Evolutionary conservation across 2,113 vertebrate species (phyloP).

Genomic region (Hippocampus comes): DNA sequence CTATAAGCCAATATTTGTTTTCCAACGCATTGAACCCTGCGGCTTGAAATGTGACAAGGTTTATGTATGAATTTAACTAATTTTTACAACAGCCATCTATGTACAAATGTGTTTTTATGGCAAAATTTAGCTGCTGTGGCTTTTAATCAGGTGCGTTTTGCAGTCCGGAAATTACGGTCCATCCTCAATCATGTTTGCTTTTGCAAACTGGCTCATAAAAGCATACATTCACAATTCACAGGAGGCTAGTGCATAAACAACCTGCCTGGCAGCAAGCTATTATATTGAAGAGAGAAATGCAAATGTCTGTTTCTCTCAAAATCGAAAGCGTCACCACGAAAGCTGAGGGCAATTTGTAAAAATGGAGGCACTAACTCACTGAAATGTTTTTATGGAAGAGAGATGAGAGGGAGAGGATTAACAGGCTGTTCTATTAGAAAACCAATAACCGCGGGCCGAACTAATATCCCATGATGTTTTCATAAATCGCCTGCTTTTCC

Average conservation of each 20-base stretch:
- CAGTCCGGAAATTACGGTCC: not conserved
- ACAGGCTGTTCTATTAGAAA: constrained; percentile 70
- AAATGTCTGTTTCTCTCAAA: constrained; percentile 65
- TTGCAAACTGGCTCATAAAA: constrained; percentile 20
- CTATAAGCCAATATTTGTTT: no score
- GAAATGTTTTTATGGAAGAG: constrained; percentile 65
- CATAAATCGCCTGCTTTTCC: constrained; percentile 65
- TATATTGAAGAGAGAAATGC: constrained; percentile 65
- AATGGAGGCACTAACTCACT: constrained; percentile 65
- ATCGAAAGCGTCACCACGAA: constrained; percentile 68
- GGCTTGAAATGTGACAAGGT: no score
- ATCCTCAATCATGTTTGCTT: constrained; percentile 14
- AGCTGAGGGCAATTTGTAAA: constrained; percentile 72
- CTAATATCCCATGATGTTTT: constrained; percentile 72
- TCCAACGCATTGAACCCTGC: no score
- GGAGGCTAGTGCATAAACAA: constrained; percentile 29
- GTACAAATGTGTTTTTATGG: no score
- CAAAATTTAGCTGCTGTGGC: not conserved
- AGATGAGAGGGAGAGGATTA: constrained; percentile 62
- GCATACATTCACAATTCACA: constrained; percentile 12
- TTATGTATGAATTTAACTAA: no score
- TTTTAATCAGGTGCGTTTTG: no score
- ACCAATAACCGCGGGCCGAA: constrained; percentile 65
- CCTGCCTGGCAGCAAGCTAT: constrained; percentile 61
- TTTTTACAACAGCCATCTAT: no score